Base-by-base conservation (phyloP, 2,888 invertebrate genomes). In the Cartodere bifasciata region DNA sequence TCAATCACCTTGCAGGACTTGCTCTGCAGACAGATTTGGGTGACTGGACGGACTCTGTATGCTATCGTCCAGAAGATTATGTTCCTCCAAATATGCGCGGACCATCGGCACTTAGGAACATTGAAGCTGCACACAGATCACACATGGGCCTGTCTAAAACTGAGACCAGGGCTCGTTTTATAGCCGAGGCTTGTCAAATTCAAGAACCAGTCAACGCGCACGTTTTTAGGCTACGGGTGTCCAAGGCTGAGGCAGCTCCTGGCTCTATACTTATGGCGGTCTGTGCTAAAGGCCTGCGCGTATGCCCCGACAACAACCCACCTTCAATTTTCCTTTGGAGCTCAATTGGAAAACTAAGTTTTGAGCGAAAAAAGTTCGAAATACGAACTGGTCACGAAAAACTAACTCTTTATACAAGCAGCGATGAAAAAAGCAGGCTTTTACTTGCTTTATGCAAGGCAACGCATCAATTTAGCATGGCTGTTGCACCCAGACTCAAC, bases 291-390 rank as follows among this genome's bases (percentile, higher is more conserved):
- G 94, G 94, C 31, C 78, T 95, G 36, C 83, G 87, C 61, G 82
- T 94, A 42, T 78, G 86, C 44, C 74, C 78, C 15, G 79, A 79
- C 54, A 74, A 63, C 44, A 70, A 72, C 43, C 72, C 81, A 34
- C 79, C 83, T 16, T 81, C 83, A 42, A 58, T 57, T 31, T 92
- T 94, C 54, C 75, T 87, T 34, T 97, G 95, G 95, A 85, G 88
- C 49, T 85, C 87, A 47, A 95, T 97, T 40, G 88, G 86, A 40
- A 92, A 92, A 63, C 65, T 95, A 11, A 86, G 86, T 58, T 95
- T 94, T 60, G 94, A 95, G 71, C 76, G 91, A 52, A 94, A 94
- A 63, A 95, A 94, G 62, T 94, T 97, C 62, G 92, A 94, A 64
- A 90, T 95, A 48, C 77, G 88, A 38, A 85, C 88, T 6, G 82